phyloP scores from a whole-genome alignment of 2,113 vertebrate species.

The Vulpes vulpes region DNA sequence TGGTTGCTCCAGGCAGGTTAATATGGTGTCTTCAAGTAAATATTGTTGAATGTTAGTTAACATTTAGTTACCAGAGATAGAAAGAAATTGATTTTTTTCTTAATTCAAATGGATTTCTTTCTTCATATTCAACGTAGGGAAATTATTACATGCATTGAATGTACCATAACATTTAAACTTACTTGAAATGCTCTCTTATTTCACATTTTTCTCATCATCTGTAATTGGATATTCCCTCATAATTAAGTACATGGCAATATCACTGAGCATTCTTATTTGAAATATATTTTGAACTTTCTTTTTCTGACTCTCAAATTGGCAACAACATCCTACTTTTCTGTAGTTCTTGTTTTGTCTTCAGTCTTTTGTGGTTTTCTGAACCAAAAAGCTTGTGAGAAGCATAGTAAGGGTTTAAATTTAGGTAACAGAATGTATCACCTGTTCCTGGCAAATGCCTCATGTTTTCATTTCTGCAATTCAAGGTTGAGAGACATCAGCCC shows the following conservation, averaged over 20 bases:
- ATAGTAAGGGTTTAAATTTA: neutral
- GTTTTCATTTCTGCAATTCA: neutral
- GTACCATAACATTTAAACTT: neutral
- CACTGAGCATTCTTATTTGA: neutral
- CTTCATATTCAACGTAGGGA: neutral
- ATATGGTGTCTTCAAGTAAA: neutral
- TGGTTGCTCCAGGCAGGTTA: neutral
- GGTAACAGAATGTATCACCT: neutral
- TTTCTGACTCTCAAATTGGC: neutral
- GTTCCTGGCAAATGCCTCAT: neutral
- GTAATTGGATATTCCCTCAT: neutral
- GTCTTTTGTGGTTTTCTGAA: slow-evolving; percentile 55
- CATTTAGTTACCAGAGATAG: neutral
- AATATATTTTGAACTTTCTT: neutral
- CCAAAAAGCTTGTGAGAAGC: neutral
- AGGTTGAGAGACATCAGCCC: neutral
- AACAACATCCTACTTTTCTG: neutral
- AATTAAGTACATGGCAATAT: neutral
- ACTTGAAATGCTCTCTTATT: neutral
- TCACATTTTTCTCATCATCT: neutral
- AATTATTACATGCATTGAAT: neutral
- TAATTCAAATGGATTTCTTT: neutral
- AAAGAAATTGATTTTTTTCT: neutral
- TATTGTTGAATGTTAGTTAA: neutral
- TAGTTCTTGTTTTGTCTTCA: slow-evolving; percentile 55